phyloP scores from a whole-genome alignment of 2,888 invertebrate genomes.

The Pherbina coryleti region DNA sequence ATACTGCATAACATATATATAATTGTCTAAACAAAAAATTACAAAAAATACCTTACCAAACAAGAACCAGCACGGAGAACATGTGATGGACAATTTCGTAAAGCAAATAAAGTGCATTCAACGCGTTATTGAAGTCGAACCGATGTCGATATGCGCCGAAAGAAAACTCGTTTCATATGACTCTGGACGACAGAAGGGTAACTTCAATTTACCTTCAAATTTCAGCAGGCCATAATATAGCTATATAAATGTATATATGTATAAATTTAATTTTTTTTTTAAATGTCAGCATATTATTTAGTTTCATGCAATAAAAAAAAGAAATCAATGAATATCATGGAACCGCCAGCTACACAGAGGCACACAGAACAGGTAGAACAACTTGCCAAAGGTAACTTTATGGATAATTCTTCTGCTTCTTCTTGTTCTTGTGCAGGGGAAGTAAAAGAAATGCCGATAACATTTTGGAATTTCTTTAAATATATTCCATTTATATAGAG shows the following conservation, averaged over 20 bases:
- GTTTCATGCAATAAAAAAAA: neutral
- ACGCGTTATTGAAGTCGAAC: conserved; percentile 18
- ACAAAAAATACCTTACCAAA: neutral
- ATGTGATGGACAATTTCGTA: neutral
- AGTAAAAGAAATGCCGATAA: neutral
- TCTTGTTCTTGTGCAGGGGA: neutral
- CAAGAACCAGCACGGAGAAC: neutral
- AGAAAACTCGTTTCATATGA: neutral
- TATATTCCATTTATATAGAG: neutral
- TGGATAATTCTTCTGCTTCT: neutral
- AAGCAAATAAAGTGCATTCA: conserved; percentile 18
- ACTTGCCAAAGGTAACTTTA: conserved; percentile 1
- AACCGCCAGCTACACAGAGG: neutral
- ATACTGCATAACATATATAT: neutral
- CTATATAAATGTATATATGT: neutral
- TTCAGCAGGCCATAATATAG: conserved; percentile 3
- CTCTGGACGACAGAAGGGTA: neutral
- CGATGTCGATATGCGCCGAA: neutral
- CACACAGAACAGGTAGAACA: conserved; percentile 14
- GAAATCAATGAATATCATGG: neutral
- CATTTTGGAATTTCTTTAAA: neutral
- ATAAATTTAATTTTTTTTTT: neutral
- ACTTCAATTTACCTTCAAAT: neutral
- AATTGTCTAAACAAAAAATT: too few relatives aligned
- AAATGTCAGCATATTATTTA: conserved; percentile 9